Evolutionary conservation across 2,888 invertebrate genomes (phyloP).

Genomic region (Eumacrocentrus americanus): DNA sequence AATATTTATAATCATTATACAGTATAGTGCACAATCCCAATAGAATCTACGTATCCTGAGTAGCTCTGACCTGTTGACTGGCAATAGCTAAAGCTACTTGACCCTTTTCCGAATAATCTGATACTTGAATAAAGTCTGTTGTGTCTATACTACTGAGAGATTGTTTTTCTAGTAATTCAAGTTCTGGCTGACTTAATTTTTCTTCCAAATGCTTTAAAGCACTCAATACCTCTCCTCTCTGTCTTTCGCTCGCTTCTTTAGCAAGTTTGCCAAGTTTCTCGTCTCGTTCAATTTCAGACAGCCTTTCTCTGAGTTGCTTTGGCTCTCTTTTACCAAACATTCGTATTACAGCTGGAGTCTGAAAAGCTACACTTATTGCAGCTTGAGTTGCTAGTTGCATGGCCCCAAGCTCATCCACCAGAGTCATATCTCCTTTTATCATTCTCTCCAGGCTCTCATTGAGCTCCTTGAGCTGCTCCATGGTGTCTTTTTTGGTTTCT

Average conservation of each 20-base stretch:
- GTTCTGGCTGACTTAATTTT: slow-evolving; percentile 61
- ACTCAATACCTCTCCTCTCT: slow-evolving; percentile 63
- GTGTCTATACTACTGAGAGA: slow-evolving; percentile 57
- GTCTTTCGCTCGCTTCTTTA: slow-evolving; percentile 62
- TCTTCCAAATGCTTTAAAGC: slow-evolving; percentile 65
- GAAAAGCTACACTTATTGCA: slow-evolving; percentile 76
- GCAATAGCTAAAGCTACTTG: slow-evolving; percentile 48
- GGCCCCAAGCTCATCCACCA: slow-evolving; percentile 70
- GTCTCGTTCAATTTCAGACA: slow-evolving; percentile 68
- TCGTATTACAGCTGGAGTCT: slow-evolving; percentile 76
- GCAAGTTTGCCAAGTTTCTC: slow-evolving; percentile 68
- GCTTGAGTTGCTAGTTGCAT: slow-evolving; percentile 75
- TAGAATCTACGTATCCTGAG: slow-evolving; percentile 38
- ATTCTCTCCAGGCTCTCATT: slow-evolving; percentile 69
- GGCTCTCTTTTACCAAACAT: slow-evolving; percentile 76
- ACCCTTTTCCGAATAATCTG: slow-evolving; percentile 52
- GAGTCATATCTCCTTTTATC: slow-evolving; percentile 71
- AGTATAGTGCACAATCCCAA: not conserved
- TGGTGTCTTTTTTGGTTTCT: slow-evolving; percentile 72
- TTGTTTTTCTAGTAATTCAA: slow-evolving; percentile 63
- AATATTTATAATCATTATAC: not conserved
- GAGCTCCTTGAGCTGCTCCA: slow-evolving; percentile 75
- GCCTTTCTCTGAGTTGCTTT: slow-evolving; percentile 67
- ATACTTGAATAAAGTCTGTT: slow-evolving; percentile 61
- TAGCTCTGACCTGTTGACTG: slow-evolving; percentile 48